These are phyloP conservation scores for Campoletis sonorensis DNA, from an alignment of 1,140 invertebrate species.

Conservation along the genomic window DNA sequence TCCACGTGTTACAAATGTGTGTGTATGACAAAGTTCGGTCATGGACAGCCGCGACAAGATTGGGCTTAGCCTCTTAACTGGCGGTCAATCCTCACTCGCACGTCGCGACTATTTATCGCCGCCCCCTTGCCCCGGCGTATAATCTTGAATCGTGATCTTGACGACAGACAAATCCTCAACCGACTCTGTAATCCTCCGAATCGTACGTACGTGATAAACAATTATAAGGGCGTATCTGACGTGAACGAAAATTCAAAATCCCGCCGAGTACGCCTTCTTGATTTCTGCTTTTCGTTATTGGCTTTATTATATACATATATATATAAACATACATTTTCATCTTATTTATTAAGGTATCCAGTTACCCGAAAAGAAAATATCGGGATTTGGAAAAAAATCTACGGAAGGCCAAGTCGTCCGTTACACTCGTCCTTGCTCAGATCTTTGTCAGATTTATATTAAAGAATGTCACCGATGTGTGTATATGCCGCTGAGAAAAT, in stretches of 20 bases:
- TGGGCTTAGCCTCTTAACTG: background rate
- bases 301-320: background rate
- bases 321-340: background rate
- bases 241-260: background rate
- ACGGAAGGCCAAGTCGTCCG: background rate
- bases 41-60: background rate
- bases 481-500: too few relatives aligned
- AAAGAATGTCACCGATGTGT: background rate
- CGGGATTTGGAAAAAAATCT: conserved; percentile 15
- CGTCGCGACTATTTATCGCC: conserved; percentile 1
- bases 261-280: background rate
- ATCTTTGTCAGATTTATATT: conserved; percentile 2
- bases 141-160: conserved; percentile 11
- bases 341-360: background rate
- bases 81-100: background rate
- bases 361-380: background rate
- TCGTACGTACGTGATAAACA: background rate
- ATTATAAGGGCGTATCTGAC: background rate
- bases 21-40: background rate
- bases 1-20: background rate
- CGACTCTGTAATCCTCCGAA: background rate
- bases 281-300: too few relatives aligned
- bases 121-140: background rate
- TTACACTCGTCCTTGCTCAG: background rate
- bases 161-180: conserved; percentile 14